These are phyloP conservation scores for Esox lucius DNA, from an alignment of 2,797 vertebrate species.

Conservation along the genomic window DNA sequence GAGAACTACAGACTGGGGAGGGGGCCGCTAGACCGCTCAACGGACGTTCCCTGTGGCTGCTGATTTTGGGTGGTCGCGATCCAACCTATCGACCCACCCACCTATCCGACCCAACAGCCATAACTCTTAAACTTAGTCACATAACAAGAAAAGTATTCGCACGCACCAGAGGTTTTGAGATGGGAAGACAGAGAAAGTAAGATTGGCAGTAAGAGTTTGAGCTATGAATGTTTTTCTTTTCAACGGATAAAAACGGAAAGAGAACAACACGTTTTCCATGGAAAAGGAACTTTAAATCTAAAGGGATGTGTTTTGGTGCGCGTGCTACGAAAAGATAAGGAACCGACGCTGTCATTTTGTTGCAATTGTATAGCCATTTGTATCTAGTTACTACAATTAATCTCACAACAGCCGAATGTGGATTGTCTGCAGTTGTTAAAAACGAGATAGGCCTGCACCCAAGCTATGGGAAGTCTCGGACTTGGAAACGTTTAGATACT, in stretches of 20 bases:
- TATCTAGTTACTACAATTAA: slow-evolving; percentile 27
- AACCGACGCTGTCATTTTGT: slow-evolving; percentile 1
- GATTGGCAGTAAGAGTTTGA: neutral
- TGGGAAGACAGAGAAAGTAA: neutral
- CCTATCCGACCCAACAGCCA: slow-evolving; percentile 28
- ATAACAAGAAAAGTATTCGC: slow-evolving; percentile 31
- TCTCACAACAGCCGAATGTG: slow-evolving; percentile 23
- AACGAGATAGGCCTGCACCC: neutral
- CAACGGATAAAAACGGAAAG: slow-evolving; percentile 2
- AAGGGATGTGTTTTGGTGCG: slow-evolving; percentile 29
- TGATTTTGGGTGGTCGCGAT: slow-evolving; percentile 49
- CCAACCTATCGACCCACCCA: slow-evolving; percentile 2
- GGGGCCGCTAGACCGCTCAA: slow-evolving; percentile 18
- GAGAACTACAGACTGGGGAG: slow-evolving; percentile 16
- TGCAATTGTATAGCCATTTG: slow-evolving; percentile 40
- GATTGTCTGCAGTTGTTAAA: neutral
- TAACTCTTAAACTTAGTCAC: slow-evolving; percentile 37
- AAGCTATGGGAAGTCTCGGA: neutral
- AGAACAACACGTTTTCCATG: slow-evolving; percentile 9
- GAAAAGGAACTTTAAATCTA: slow-evolving; percentile 4
- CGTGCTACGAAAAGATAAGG: slow-evolving; percentile 34
- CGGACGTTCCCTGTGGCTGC: slow-evolving; percentile 27
- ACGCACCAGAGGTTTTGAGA: neutral
- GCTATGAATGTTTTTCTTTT: neutral
- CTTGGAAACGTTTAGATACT: neutral